Evolutionary conservation across 1,140 invertebrate species (phyloP), one percentile per base, ranked within the genome.

Genomic region (Aleiodes sp.): DNA sequence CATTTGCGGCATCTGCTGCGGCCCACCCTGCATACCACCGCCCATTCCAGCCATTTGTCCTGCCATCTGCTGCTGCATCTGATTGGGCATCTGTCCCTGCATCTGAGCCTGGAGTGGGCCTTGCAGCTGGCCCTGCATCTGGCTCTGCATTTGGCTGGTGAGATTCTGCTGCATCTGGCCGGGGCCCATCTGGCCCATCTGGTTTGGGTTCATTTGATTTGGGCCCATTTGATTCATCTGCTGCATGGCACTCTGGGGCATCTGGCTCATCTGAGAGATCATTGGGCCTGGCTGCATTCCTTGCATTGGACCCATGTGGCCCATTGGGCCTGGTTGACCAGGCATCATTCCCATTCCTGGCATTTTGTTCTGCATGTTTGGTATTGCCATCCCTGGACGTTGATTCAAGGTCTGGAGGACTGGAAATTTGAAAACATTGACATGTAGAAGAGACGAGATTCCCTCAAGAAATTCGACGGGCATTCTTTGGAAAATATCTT

Each of bases 361-460:
- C 70, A 85, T 88, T 80, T 89, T 87, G 35, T 88, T 89, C 24
- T 88, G 88, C 79, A 89, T 88, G 28, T 88, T 87, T 70, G 88
- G 88, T 87, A 89, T 89, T 75, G 88, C 87, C 81, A 90, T 88
- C 70, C 85, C 87, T 56, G 89, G 90, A 21, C 89, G 83, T 78
- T 90, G 87, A 74, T 90, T 91, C 66, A 91, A 79, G 33, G 86
- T 88, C 80, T 91, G 90, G 24, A 90, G 77, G 52, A 91, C 87
- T 88, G 61, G 21, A 70, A 77, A 76, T 68, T 41, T 73, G 24
- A 29, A 19, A 19, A 2, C 4, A 21, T 16, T 24, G 19, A 9
- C 21, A 52, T 52, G 7, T 16, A n/a, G n/a, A n/a, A n/a, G n/a
- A n/a, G n/a, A n/a, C n/a, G n/a, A n/a, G n/a, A n/a, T n/a, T n/a